These are phyloP conservation scores for Neosilurus mollespiculum DNA, from an alignment of 2,797 vertebrate genomes.

Conservation along the genomic window DNA sequence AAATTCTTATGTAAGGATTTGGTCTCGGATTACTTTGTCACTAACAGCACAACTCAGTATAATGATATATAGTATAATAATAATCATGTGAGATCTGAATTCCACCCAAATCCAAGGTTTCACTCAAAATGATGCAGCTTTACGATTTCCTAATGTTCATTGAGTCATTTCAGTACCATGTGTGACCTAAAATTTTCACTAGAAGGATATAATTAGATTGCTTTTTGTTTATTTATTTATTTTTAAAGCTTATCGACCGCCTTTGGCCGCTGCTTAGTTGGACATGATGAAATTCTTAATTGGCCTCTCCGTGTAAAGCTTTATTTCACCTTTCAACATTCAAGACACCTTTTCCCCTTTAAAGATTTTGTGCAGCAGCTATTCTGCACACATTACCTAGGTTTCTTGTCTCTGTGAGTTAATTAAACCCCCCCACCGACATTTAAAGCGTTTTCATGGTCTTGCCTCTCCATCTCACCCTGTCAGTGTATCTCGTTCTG, in stretches of 20 bases:
- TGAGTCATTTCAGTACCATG: neutral
- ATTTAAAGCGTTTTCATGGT: neutral
- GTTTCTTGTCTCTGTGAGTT: neutral
- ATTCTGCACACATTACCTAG: slow-evolving; percentile 1
- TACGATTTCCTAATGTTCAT: neutral
- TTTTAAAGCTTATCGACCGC: neutral
- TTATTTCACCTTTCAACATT: neutral
- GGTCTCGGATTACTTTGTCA: neutral
- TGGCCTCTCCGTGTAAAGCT: neutral
- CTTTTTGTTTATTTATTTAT: neutral
- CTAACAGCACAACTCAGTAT: neutral
- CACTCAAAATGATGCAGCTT: neutral
- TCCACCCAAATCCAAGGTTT: neutral
- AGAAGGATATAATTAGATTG: neutral
- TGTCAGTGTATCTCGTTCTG: neutral
- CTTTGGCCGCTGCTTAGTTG: neutral
- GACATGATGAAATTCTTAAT: neutral
- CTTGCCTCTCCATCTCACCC: neutral
- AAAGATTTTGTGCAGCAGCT: neutral
- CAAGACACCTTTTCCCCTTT: slow-evolving; percentile 7
- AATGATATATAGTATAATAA: neutral
- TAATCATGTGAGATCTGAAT: neutral
- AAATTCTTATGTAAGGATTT: neutral
- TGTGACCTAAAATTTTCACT: neutral
- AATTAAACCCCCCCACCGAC: slow-evolving; percentile 5